Base-by-base conservation (phyloP, 2,888 invertebrate genomes). In the Shargacucullia verbasci region DNA sequence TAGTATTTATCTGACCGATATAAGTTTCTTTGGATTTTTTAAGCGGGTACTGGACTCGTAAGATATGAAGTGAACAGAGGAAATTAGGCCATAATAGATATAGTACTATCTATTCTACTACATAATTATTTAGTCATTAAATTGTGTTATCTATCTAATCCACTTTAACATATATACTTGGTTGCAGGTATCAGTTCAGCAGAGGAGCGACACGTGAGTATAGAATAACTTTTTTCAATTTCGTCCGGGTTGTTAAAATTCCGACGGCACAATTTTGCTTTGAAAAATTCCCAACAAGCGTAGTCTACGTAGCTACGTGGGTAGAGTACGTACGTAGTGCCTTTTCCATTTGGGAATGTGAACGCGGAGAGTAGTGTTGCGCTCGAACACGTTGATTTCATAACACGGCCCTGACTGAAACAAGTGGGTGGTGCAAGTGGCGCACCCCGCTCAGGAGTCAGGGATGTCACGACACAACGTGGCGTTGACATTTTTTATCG, bases 361-460 rank as follows among this genome's bases (percentile, higher is more conserved):
- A 87, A 86, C 80, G 85, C 78, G 78, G 82, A 79, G 84, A 79
- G 83, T 85, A 90, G 91, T 89, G 90, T 89, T 88, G 85, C 88
- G 91, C 92, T 92, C 89, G 88, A 92, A 91, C 93, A 91, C 93
- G 93, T 90, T 93, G 93, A 94, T 94, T 94, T 94, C 93, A 94
- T 92, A 92, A 93, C 92, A 90, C 87, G 87, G 85, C 85, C 84
- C 88, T 83, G 87, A 83, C 87, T 89, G 90, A 85, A 90, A 91
- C 91, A 91, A 92, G 93, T 91, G 91, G 92, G 93, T 88, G 91
- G 91, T 84, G 90, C 88, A 89, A 90, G 88, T 89, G 87, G 84
- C 85, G 80, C 88, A 85, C 84, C 88, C 81, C 81, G 63, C 59
- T 41, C 59, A 74, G 85, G 85, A 84, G 81, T 40, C 59, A 74